Conservation (phyloP, 2,797 vertebrate species). For the Mus caroli region DNA sequence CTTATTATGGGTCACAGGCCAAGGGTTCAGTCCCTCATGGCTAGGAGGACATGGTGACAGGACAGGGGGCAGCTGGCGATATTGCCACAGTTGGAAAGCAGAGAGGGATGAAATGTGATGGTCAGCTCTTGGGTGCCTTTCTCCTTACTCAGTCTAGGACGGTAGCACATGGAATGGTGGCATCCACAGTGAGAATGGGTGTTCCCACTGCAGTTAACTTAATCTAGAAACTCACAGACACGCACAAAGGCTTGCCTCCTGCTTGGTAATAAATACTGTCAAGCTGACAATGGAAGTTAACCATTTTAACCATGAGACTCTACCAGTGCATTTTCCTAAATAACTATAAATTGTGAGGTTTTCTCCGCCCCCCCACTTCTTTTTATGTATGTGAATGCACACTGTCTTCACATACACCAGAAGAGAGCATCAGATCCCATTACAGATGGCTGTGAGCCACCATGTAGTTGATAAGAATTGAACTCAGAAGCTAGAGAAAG, state of each 20-base stretch:
- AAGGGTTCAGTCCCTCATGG: background rate
- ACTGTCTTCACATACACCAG: background rate
- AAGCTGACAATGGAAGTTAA: no score
- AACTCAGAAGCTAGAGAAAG: no score
- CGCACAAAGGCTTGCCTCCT: background rate
- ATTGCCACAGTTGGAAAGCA: background rate
- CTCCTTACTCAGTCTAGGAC: background rate
- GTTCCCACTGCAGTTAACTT: background rate
- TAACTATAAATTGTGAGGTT: no score
- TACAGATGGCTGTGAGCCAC: background rate
- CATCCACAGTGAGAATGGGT: no score
- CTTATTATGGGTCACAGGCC: background rate
- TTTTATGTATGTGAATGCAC: background rate
- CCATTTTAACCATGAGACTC: no score
- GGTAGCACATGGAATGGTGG: background rate
- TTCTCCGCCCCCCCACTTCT: no score
- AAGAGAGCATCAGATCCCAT: background rate
- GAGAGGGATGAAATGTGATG: background rate
- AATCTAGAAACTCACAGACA: background rate
- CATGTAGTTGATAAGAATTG: background rate
- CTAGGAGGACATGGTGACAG: background rate
- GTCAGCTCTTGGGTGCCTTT: background rate
- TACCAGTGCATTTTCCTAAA: background rate
- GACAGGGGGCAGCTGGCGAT: background rate
- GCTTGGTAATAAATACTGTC: background rate